Evolutionary conservation across 2,113 vertebrate species (phyloP).

Genomic region (Genyomyrus donnyi): DNA sequence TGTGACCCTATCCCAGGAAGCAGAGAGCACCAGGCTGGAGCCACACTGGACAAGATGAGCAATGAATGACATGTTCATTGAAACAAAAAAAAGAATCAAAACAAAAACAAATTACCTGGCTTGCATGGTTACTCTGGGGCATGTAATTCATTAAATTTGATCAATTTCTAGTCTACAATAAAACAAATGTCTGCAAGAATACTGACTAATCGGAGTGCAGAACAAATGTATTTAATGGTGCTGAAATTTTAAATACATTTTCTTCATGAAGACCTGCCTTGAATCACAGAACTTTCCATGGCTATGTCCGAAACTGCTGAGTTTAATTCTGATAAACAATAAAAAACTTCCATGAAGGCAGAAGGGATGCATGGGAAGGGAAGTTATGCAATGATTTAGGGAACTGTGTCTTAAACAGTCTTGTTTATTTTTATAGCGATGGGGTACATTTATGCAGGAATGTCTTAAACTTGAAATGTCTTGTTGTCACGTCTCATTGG

Average conservation of each 20-base stretch:
- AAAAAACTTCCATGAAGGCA: background rate
- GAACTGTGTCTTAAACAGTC: background rate
- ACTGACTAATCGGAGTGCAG: background rate
- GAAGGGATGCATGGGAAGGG: background rate
- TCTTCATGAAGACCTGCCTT: background rate
- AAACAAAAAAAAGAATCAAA: background rate
- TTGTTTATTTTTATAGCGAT: constrained; percentile 1
- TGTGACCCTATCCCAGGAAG: background rate
- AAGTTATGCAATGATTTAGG: background rate
- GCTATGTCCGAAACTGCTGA: background rate
- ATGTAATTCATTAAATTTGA: background rate
- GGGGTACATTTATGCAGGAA: background rate
- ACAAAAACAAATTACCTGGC: background rate
- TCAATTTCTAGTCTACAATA: background rate
- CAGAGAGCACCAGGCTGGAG: background rate
- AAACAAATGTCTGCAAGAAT: background rate
- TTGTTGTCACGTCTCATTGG: background rate
- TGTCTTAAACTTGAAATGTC: background rate
- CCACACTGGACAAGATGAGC: background rate
- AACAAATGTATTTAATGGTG: background rate
- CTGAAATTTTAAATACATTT: background rate
- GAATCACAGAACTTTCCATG: background rate
- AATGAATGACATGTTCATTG: background rate
- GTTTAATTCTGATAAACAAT: background rate
- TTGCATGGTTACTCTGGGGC: background rate